A percentile compares a stretch with the other conserved stretches of the same genome.
Conservation (phyloP, 2,888 invertebrate genomes). For the Orthonychiurus folsomi region DNA sequence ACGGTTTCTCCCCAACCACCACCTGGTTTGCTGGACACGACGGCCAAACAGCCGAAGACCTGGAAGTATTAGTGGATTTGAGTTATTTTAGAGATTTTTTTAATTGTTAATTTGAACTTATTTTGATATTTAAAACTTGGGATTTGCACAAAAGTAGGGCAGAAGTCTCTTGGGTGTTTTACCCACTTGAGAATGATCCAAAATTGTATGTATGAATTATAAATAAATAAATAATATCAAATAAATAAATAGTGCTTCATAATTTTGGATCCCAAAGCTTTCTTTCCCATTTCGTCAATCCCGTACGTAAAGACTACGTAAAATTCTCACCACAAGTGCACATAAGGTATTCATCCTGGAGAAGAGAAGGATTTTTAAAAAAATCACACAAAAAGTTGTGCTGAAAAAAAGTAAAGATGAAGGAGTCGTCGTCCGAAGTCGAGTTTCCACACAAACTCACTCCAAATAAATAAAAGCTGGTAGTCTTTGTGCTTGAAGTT, state of each 20-base stretch:
- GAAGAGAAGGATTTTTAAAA: neutral
- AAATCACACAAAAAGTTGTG: neutral
- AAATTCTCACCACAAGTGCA: neutral
- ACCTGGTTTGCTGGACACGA: neutral
- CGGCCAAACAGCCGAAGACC: neutral
- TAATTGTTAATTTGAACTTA: neutral
- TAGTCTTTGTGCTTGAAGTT: neutral
- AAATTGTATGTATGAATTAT: too few species aligned
- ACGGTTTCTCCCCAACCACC: neutral
- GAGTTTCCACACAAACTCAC: too few species aligned
- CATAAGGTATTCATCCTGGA: neutral
- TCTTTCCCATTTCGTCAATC: too few species aligned
- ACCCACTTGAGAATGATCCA: too few species aligned
- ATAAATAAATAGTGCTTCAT: neutral
- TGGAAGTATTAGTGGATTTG: too few species aligned
- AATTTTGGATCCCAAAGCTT: neutral
- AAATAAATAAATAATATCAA: neutral
- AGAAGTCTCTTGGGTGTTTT: neutral
- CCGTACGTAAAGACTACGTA: neutral
- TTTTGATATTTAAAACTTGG: neutral
- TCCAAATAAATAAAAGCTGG: too few species aligned
- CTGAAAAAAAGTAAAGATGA: neutral
- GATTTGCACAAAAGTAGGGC: neutral
- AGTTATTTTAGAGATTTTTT: too few species aligned
- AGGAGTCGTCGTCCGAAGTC: neutral